Conservation (phyloP, 2,113 vertebrate species). For the Odobenus rosmarus region DNA sequence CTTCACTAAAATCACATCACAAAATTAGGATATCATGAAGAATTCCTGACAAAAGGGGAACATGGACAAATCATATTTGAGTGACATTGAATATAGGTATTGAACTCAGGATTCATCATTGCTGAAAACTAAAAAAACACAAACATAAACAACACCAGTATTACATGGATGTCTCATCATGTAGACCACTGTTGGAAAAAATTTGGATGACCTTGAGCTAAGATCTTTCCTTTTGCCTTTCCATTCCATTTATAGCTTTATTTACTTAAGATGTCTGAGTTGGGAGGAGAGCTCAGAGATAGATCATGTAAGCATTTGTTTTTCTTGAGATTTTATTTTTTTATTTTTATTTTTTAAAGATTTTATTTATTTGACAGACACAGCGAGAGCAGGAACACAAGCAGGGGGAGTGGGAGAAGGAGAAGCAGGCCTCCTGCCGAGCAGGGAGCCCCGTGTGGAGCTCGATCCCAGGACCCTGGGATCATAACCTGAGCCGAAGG, state of each 20-base stretch:
- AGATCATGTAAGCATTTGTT: slow-evolving; percentile 5
- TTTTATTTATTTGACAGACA: no score
- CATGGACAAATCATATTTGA: not conserved
- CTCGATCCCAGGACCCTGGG: no score
- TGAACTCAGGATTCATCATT: not conserved
- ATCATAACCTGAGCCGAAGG: no score
- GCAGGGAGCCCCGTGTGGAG: no score
- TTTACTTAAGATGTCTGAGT: slow-evolving; percentile 1
- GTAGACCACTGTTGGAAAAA: not conserved
- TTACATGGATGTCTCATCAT: not conserved
- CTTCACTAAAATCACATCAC: not conserved
- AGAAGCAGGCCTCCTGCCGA: no score
- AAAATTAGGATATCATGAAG: not conserved
- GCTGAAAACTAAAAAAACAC: not conserved
- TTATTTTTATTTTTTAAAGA: no score
- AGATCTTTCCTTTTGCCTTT: slow-evolving; percentile 27
- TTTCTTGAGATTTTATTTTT: not conserved
- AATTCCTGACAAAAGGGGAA: not conserved
- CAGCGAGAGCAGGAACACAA: no score
- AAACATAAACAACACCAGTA: not conserved
- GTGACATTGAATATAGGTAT: not conserved
- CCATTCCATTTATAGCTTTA: slow-evolving; percentile 15
- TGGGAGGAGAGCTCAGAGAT: slow-evolving; percentile 20
- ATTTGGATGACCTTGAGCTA: not conserved
- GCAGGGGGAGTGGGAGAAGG: no score